Evolutionary conservation across 2,797 vertebrate species (phyloP), one percentile per base, ranked within the genome.

Genomic region (Mus spretus): DNA sequence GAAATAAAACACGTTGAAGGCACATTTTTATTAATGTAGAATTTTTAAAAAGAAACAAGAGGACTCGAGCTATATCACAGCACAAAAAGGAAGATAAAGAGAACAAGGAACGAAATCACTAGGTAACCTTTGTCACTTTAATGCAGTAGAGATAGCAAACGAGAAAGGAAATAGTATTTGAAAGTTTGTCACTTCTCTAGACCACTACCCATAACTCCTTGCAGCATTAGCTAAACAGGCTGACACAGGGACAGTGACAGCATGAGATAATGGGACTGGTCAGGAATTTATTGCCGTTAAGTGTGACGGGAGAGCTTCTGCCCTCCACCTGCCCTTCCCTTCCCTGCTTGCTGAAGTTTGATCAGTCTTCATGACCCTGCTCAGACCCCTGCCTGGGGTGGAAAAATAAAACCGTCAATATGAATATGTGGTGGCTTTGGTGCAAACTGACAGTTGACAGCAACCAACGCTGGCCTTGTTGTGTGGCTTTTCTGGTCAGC

Each of bases 11-110:
- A 5, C 82, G 72, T 89, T 95, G 81, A 95, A 83, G n/a, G 90
- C 79, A 74, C 37, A 14, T 92, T 92, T 97, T 92, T 95, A 96
- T 87, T 94, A 94, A 88, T 90, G 74, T 93, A 90, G 61, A 93
- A 81, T 89, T 95, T 87, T 53, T 28, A 90, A 84, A 95, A 87
- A 81, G n/a, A 61, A 83, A 89, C 57, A 74, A 78, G 84, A 47
- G 85, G 85, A 90, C 81, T 44, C 20, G 85, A 96, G 85, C 40
- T 1, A 6, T 91, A 91, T 65, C 86, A 87, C 44, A 94, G 55
- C 92, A 87, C 92, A 92, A 59, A 86, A 70, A 83, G 53, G 24
- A n/a, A 88, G 94, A 81, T 93, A 91, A 86, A 92, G 90, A 61
- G 40, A 40, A 78, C 89, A 31, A 89, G 82, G 95, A 95, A 81